Percentiles rank a stretch among this genome's conserved stretches.
These are phyloP conservation scores for Ctenosaura bakeri DNA, from an alignment of 2,797 vertebrate genomes.

Conservation along the genomic window DNA sequence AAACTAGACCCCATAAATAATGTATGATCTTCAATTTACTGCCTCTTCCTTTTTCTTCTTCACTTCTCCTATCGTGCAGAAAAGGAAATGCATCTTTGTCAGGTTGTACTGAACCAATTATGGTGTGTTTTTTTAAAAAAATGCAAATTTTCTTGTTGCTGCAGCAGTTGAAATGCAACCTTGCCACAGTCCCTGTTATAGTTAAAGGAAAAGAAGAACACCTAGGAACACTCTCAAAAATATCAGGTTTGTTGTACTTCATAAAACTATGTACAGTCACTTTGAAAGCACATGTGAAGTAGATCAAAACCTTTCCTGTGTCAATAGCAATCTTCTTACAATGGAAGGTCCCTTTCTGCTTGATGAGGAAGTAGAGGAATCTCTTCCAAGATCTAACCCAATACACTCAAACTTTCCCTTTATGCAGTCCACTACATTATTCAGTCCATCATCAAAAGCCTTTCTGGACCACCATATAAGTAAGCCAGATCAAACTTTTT, in stretches of 20 bases:
- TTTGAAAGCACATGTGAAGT: not conserved
- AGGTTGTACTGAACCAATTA: slow-evolving; percentile 13
- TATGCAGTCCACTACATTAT: too few relatives aligned
- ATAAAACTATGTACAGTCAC: not conserved
- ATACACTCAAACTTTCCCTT: too few relatives aligned
- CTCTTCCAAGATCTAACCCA: not conserved
- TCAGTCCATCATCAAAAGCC: too few relatives aligned
- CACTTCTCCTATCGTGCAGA: not conserved
- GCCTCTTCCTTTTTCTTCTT: not conserved
- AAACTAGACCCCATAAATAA: slow-evolving; percentile 30
- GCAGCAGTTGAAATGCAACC: not conserved
- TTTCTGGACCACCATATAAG: too few relatives aligned
- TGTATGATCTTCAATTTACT: slow-evolving; percentile 26
- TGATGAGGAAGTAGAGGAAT: not conserved
- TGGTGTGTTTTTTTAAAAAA: not conserved
- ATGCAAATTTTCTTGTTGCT: not conserved
- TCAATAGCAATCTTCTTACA: not conserved
- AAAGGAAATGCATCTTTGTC: slow-evolving; percentile 13
- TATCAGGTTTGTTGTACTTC: not conserved
- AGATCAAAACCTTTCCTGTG: not conserved
- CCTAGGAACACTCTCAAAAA: not conserved
- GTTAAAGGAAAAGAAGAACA: not conserved
- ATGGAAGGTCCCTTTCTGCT: not conserved
- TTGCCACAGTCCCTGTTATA: not conserved
- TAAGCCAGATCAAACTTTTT: too few relatives aligned